Evolutionary conservation across 2,888 invertebrate species (phyloP).

Genomic region (Micoletzkya japonica): DNA sequence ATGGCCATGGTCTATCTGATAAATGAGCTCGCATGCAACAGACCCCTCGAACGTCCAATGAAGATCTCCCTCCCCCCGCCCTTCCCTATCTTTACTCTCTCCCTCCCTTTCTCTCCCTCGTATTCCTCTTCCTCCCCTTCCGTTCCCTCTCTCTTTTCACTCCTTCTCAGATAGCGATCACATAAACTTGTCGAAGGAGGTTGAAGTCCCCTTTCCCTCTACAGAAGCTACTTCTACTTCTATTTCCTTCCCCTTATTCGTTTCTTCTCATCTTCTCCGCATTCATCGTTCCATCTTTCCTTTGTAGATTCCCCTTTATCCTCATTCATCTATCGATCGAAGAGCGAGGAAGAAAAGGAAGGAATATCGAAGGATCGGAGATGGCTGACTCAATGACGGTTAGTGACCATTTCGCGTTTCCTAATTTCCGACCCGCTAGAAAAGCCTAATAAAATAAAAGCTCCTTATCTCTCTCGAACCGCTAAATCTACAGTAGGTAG

Average conservation of each 20-base stretch:
- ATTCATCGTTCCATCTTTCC: not conserved
- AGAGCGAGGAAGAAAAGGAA: too few species aligned
- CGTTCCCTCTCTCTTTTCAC: conserved; percentile 7
- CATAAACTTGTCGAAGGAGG: conserved; percentile 3
- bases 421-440: too few species aligned
- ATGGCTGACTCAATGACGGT: too few species aligned
- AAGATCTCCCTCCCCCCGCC: not conserved
- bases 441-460: too few species aligned
- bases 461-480: too few species aligned
- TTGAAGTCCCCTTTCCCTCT: conserved; percentile 1
- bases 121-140: not conserved
- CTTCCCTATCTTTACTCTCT: conserved; percentile 3
- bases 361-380: too few species aligned
- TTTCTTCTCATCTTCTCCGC: not conserved
- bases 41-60: too few species aligned
- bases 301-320: not conserved
- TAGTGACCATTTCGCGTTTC: too few species aligned
- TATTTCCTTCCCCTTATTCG: not conserved
- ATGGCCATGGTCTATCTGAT: not conserved
- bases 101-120: conserved; percentile 11
- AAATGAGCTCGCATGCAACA: not conserved
- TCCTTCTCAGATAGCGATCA: not conserved
- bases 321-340: too few species aligned
- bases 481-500: too few species aligned
- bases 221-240: not conserved